phyloP scores from a whole-genome alignment of 2,888 invertebrate genomes.

The Octonoba sinensis region DNA sequence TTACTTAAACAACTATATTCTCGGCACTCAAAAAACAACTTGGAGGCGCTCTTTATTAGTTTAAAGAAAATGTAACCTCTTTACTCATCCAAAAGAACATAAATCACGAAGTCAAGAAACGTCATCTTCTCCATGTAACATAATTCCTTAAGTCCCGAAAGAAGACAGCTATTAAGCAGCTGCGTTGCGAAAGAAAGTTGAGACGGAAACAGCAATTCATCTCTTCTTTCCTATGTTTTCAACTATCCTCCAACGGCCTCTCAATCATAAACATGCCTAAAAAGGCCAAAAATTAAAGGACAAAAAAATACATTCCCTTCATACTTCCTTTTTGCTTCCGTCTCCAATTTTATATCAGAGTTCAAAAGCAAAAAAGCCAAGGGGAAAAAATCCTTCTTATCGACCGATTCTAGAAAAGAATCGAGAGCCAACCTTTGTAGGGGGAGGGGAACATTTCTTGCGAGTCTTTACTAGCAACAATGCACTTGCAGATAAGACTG shows the following conservation, averaged over 20 bases:
- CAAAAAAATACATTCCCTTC: slow-evolving; percentile 49
- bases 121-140: slow-evolving; percentile 21
- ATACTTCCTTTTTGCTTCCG: slow-evolving; percentile 28
- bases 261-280: slow-evolving; percentile 52
- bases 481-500: slow-evolving; percentile 59
- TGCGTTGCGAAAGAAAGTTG: slow-evolving; percentile 1
- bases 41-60: too few species aligned
- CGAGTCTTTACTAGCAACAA: slow-evolving; percentile 35
- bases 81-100: slow-evolving; percentile 27
- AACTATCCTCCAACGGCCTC: slow-evolving; percentile 50
- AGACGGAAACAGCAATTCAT: slow-evolving; percentile 48
- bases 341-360: slow-evolving; percentile 52
- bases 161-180: slow-evolving; percentile 25
- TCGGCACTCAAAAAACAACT: too few species aligned
- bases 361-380: slow-evolving; percentile 55
- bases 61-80: neutral
- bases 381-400: slow-evolving; percentile 46
- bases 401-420: slow-evolving; percentile 49
- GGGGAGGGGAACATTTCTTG: slow-evolving; percentile 17
- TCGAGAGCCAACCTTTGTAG: slow-evolving; percentile 24
- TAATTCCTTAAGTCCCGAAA: slow-evolving; percentile 9
- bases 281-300: slow-evolving; percentile 14
- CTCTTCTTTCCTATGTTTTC: slow-evolving; percentile 29
- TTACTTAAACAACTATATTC: too few species aligned
- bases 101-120: slow-evolving; percentile 40